Evolutionary conservation across 2,113 vertebrate genomes (phyloP).

Genomic region (Mellivora capensis): DNA sequence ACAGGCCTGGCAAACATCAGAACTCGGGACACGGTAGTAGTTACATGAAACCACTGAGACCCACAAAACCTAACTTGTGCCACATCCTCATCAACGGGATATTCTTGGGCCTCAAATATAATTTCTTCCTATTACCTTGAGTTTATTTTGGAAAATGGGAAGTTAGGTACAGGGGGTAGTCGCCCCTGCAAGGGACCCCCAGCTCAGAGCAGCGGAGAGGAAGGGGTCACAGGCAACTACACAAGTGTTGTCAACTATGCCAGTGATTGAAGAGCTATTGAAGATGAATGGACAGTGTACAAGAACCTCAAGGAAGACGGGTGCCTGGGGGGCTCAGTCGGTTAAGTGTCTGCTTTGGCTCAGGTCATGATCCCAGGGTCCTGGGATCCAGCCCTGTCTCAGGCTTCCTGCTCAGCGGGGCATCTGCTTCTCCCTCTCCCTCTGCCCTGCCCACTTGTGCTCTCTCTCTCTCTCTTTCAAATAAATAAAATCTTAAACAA

Average conservation of each 20-base stretch:
- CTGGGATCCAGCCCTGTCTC: not conserved
- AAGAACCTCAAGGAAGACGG: not conserved
- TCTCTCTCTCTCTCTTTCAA: not conserved
- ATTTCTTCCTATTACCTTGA: not conserved
- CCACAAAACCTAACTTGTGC: not conserved
- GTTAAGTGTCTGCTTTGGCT: not conserved
- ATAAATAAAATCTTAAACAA: not conserved
- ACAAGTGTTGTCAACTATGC: not conserved
- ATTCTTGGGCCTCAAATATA: not conserved
- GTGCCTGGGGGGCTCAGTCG: not conserved
- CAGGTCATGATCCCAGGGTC: not conserved
- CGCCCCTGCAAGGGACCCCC: not conserved
- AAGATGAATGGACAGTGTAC: not conserved
- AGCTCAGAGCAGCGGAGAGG: too few relatives aligned
- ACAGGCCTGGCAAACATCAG: not conserved
- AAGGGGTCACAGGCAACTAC: not conserved
- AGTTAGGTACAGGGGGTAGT: not conserved
- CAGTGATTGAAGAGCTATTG: not conserved
- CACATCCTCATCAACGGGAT: not conserved
- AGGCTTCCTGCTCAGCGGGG: not conserved
- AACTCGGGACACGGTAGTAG: not conserved
- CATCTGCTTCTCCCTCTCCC: too few relatives aligned
- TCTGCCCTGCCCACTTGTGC: too few relatives aligned
- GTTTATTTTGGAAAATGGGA: not conserved
- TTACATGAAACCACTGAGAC: not conserved